Conservation (phyloP, 2,113 vertebrate species). For the Alectura lathami region DNA sequence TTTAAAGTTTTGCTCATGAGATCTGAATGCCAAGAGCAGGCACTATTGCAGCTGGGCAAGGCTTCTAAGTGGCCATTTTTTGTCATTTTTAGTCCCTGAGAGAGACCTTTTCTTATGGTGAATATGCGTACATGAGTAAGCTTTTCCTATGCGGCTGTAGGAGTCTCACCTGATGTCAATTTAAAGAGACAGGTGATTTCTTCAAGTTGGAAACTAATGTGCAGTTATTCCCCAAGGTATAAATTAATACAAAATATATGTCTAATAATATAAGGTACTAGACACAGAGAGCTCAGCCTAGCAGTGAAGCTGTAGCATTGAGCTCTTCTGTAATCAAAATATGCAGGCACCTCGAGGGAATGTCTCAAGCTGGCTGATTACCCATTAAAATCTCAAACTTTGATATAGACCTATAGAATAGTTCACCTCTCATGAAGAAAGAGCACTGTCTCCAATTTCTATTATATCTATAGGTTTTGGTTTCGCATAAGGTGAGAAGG, state of each 20-base stretch:
- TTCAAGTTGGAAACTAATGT: constrained; percentile 56
- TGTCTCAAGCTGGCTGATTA: constrained; percentile 54
- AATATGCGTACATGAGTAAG: neutral
- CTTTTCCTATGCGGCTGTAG: neutral
- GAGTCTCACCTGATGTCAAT: constrained; percentile 45
- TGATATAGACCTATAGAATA: neutral
- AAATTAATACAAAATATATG: constrained; percentile 72
- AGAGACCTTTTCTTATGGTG: neutral
- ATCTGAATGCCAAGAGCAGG: neutral
- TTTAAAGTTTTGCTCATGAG: neutral
- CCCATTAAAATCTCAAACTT: constrained; percentile 46
- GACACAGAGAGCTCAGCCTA: constrained; percentile 17
- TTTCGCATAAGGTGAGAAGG: neutral
- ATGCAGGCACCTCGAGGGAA: constrained; percentile 48
- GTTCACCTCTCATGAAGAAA: neutral
- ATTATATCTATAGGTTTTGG: neutral
- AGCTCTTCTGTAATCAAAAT: constrained; percentile 50
- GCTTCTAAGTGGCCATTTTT: neutral
- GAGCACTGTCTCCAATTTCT: neutral
- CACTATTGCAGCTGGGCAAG: neutral
- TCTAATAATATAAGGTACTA: constrained; percentile 56
- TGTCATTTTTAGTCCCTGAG: neutral
- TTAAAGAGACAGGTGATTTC: constrained; percentile 65
- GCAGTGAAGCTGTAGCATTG: constrained; percentile 6
- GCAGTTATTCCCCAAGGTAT: constrained; percentile 62